A percentile compares a stretch with the other conserved stretches of the same genome.
Evolutionary conservation across 2,113 vertebrate genomes (phyloP).

Genomic region (Pomatostomus ruficeps): DNA sequence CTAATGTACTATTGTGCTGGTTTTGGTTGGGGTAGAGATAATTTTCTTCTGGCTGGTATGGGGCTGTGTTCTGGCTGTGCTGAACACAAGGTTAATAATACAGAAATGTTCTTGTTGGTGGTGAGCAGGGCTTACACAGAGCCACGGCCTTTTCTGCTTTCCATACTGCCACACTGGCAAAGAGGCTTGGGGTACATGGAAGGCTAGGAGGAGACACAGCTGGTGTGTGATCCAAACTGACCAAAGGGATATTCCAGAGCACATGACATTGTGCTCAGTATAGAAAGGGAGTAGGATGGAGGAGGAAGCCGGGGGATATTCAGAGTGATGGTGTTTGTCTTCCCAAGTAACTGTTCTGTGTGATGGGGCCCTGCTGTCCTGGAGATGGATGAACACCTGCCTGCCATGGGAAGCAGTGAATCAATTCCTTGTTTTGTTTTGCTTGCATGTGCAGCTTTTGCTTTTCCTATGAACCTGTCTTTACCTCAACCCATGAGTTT

Average conservation of each 20-base stretch:
- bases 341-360: not conserved
- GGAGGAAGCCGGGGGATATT: accelerated
- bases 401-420: not conserved
- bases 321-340: not conserved
- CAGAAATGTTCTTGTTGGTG: not conserved
- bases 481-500: not conserved
- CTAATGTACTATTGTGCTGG: not conserved
- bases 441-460: not conserved
- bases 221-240: not conserved
- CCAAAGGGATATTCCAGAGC: not conserved
- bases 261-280: not conserved
- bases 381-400: not conserved
- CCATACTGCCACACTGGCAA: accelerated
- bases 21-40: not conserved
- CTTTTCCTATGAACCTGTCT: not conserved
- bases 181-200: not conserved
- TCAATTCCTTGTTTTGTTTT: not conserved
- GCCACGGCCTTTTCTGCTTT: not conserved
- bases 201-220: not conserved
- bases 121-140: not conserved
- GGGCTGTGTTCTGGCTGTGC: not conserved
- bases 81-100: not conserved
- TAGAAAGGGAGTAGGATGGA: not conserved
- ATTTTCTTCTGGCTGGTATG: not conserved
- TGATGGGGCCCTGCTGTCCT: no score